Evolutionary conservation across 37 sponge, comb jelly and placozoan species (phyloP).

Genomic region (Halichondria panicea): DNA sequence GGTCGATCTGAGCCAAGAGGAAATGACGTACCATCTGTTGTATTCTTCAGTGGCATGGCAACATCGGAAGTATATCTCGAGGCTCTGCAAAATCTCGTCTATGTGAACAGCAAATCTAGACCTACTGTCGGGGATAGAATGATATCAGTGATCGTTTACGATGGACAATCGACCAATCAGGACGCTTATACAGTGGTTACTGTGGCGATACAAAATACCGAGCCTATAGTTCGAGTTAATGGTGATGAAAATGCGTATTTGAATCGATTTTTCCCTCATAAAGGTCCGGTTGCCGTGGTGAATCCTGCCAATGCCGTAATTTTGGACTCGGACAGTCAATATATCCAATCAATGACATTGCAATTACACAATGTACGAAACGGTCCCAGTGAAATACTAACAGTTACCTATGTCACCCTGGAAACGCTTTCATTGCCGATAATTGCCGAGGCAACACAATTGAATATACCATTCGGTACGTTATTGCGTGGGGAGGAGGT

Average conservation of each 20-base stretch:
- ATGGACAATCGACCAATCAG: constrained; percentile 46
- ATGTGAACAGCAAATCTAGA: constrained; percentile 29
- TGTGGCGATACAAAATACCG: constrained; percentile 48
- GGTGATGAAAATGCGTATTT: constrained; percentile 25
- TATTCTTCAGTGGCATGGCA: constrained; percentile 46
- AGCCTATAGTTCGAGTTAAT: constrained; percentile 64
- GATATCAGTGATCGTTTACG: constrained; percentile 48
- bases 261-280: constrained; percentile 60
- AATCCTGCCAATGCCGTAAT: constrained; percentile 43
- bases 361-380: constrained; percentile 52
- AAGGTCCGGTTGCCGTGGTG: constrained; percentile 59
- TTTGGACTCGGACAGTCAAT: constrained; percentile 66
- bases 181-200: constrained; percentile 6
- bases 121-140: constrained; percentile 60
- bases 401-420: constrained; percentile 53
- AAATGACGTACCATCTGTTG: constrained; percentile 3
- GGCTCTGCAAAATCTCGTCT: constrained; percentile 48
- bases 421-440: constrained; percentile 65
- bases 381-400: constrained; percentile 49
- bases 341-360: constrained; percentile 48
- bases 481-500: constrained; percentile 27
- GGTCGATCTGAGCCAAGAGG: background rate
- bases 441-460: constrained; percentile 41
- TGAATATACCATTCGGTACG: constrained; percentile 65
- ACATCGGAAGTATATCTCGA: constrained; percentile 39